These are phyloP conservation scores for Hyperoodon ampullatus DNA, from an alignment of 2,113 vertebrate genomes.

Conservation along the genomic window DNA sequence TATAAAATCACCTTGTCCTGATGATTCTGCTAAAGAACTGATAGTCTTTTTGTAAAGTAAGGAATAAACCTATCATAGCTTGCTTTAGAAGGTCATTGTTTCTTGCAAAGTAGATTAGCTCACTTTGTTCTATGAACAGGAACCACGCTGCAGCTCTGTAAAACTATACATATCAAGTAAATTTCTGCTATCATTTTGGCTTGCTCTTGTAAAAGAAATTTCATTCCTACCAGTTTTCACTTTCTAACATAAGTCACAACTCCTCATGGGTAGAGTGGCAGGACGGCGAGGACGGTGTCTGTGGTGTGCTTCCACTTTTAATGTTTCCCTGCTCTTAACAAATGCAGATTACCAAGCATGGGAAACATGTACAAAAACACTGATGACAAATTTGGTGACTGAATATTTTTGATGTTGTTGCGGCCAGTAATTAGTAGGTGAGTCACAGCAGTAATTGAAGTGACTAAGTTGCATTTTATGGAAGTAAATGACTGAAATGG, in stretches of 20 bases:
- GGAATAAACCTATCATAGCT: conserved; percentile 40
- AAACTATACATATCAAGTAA: conserved; percentile 21
- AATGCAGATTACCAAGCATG: neutral
- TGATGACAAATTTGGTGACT: neutral
- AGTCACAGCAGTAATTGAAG: neutral
- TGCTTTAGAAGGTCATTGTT: conserved; percentile 72
- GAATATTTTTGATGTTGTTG: conserved; percentile 38
- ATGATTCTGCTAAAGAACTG: neutral
- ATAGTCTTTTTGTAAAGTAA: conserved; percentile 12
- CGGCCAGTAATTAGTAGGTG: neutral
- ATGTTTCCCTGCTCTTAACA: neutral
- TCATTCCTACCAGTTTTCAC: neutral
- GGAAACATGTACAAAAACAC: neutral
- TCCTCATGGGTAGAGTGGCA: neutral
- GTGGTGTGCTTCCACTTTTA: neutral
- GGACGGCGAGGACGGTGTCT: neutral
- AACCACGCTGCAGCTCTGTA: neutral
- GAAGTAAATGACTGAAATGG: neutral
- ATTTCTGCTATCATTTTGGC: conserved; percentile 27
- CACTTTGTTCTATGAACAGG: conserved; percentile 50
- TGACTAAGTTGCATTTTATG: neutral
- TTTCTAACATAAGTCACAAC: conserved; percentile 32
- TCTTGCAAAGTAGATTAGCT: conserved; percentile 64
- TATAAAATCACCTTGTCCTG: conserved; percentile 49
- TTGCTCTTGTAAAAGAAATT: conserved; percentile 57